Evolutionary conservation across 2,888 invertebrate genomes (phyloP), one percentile per base, ranked within the genome.

Genomic region (Dryobota labecula): DNA sequence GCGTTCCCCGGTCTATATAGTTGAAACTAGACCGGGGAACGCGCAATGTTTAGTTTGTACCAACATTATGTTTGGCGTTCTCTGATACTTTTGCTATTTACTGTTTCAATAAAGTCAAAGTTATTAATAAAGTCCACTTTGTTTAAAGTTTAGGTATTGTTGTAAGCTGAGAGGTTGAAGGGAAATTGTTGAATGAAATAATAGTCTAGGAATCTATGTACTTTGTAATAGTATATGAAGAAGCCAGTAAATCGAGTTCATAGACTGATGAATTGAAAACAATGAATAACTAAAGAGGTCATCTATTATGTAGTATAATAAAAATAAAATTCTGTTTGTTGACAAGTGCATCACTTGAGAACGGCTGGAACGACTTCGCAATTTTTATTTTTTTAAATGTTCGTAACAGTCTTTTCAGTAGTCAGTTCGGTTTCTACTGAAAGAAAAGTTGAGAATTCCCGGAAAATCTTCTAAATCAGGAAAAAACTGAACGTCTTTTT

Each of bases 61-160:
- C 57, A 56, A 68, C 74, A 67, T 54, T 54, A 43, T 58, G 68
- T 79, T 78, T 67, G 41, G 43, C 49, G 54, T 64, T 53, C 20
- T 61, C 45, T 51, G 49, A 71, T 66, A 66, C 38, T 13, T 58
- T 71, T 3, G n/a, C 57, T 54, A 73, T 73, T 73, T 36, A 81
- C 63, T 68, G 61, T 81, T 68, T 58, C 11, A 68, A 49, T 77
- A 64, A 61, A 56, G 45, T 47, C 18, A 24, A 70, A 56, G 45
- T 62, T 68, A 78, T 78, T 66, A 57, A 64, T 80, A 77, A 61
- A 77, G 61, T 62, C 64, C 53, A 15, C 27, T 45, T 73, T 69
- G 30, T 61, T 62, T 57, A 38, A 63, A 13, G 38, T 20, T n/a
- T 2, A 67, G 56, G 9, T 49, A 72, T 65, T 53, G 36, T 56